These are phyloP conservation scores for Gallinago undulata DNA, from an alignment of 2,113 vertebrate species.

Conservation along the genomic window DNA sequence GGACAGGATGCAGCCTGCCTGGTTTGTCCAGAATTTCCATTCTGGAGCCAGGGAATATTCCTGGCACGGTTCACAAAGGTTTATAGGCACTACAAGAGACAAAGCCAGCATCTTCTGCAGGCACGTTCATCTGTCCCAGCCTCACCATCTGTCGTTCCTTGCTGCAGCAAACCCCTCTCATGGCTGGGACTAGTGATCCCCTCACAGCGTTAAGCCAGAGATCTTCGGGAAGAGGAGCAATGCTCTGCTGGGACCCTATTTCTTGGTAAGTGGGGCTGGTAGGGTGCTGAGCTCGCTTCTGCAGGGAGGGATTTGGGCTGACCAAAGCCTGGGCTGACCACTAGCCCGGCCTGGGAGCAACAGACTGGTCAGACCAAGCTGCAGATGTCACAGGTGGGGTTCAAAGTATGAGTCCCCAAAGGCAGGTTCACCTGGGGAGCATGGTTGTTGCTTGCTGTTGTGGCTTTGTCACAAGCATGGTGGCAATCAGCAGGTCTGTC, in stretches of 20 bases:
- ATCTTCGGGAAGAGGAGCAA: background rate
- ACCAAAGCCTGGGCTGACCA: background rate
- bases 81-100: background rate
- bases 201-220: fast-evolving
- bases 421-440: background rate
- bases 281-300: background rate
- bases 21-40: background rate
- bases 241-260: background rate
- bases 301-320: background rate
- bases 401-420: background rate
- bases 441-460: fast-evolving
- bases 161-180: background rate
- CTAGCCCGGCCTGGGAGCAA: fast-evolving
- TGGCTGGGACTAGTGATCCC: background rate
- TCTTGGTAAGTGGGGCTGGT: background rate
- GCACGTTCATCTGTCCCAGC: background rate
- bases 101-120: background rate
- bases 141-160: background rate
- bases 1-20: background rate
- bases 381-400: fast-evolving
- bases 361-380: fast-evolving
- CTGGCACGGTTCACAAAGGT: background rate
- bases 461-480: fast-evolving
- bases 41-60: background rate
- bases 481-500: background rate